A percentile compares a stretch with the other conserved stretches of the same genome.
phyloP scores from a whole-genome alignment of 2,797 vertebrate species.

The Sus cebifrons region DNA sequence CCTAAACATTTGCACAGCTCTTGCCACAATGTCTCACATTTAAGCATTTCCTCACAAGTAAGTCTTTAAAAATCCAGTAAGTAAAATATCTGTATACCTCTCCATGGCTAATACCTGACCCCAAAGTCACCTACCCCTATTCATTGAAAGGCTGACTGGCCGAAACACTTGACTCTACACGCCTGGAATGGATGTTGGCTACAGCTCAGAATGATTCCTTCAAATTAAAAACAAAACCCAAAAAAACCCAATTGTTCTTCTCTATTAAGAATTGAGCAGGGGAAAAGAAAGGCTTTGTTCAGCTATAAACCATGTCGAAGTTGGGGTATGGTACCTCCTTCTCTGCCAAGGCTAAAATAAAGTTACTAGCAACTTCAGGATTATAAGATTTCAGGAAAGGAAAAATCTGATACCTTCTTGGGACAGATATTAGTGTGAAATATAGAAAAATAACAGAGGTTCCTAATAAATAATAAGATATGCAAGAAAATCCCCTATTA shows the following conservation, averaged over 20 bases:
- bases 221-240: conserved; percentile 69
- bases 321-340: background rate
- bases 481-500: background rate
- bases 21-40: conserved; percentile 35
- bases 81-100: background rate
- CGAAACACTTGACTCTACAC: conserved; percentile 55
- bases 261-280: background rate
- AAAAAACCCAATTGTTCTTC: conserved; percentile 70
- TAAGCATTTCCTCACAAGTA: conserved; percentile 64
- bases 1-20: conserved; percentile 80
- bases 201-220: conserved; percentile 42
- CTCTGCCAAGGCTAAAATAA: conserved; percentile 27
- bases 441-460: background rate
- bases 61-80: conserved; percentile 14
- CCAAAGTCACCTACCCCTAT: background rate
- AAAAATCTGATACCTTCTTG: background rate
- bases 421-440: background rate
- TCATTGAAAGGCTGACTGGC: background rate
- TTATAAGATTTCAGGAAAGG: background rate
- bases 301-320: background rate
- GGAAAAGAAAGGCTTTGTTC: conserved; percentile 72
- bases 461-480: background rate
- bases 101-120: conserved; percentile 32
- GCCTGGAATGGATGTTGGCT: conserved; percentile 46
- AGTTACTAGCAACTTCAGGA: background rate